Percentiles rank a stretch among this genome's conserved stretches.
Evolutionary conservation across 2,797 vertebrate species (phyloP).

Genomic region (Merluccius polli): DNA sequence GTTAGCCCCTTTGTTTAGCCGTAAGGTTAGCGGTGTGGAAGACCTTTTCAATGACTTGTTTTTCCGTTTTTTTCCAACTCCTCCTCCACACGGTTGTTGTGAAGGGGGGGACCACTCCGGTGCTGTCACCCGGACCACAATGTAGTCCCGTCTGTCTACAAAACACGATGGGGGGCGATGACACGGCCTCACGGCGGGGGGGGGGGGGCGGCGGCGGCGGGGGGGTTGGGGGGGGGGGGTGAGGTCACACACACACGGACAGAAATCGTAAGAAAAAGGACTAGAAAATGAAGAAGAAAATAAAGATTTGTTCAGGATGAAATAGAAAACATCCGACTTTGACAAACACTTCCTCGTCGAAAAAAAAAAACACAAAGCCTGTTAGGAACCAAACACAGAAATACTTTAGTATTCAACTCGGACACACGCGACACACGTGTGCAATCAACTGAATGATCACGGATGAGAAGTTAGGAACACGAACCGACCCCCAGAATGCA

Average conservation of each 20-base stretch:
- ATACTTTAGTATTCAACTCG: conserved; percentile 26
- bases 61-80: background rate
- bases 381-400: conserved; percentile 43
- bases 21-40: background rate
- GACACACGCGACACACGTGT: conserved; percentile 36
- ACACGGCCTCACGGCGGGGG: too few species aligned
- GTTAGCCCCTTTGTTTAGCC: background rate
- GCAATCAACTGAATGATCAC: conserved; percentile 64
- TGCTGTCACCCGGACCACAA: too few species aligned
- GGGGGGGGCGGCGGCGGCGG: too few species aligned
- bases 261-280: background rate
- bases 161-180: too few species aligned
- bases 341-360: background rate
- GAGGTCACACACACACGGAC: background rate
- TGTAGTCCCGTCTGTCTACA: too few species aligned
- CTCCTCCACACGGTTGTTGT: background rate
- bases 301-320: conserved; percentile 15
- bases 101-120: too few species aligned
- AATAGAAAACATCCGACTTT: background rate
- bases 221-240: too few species aligned
- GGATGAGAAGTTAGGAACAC: conserved; percentile 44
- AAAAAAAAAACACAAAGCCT: conserved; percentile 17
- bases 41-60: background rate
- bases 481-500: conserved; percentile 32
- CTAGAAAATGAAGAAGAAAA: too few species aligned